Evolutionary conservation across 2,797 vertebrate genomes (phyloP), one percentile per base, ranked within the genome.

Genomic region (Amphiprion clarkii): DNA sequence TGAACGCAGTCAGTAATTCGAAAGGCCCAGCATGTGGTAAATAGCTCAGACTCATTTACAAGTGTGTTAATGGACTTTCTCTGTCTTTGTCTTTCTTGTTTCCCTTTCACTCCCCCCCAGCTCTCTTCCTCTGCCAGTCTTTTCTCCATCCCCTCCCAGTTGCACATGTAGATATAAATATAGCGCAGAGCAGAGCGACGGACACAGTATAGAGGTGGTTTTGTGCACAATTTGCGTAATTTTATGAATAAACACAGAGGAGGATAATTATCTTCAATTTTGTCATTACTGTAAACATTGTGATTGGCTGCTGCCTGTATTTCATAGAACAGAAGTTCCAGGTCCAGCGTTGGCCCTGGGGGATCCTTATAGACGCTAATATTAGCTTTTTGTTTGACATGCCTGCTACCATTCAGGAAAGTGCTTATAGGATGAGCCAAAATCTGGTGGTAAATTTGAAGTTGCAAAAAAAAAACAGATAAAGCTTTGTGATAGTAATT

Each of bases 31-130:
- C 84, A 48, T 89, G 93, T 78, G 90, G 92, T 90, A 93, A 93
- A 94, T 92, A 88, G 90, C 89, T 71, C 71, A 80, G 82, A 87
- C 86, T 91, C 85, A 84, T 94, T 92, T 91, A 93, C 89, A 90
- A 90, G 82, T 87, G 79, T 87, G 85, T 86, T 93, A 92, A 93
- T 90, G 88, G 88, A 84, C 89, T 91, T 87, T 87, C 78, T 88
- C 83, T 77, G 65, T 86, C 82, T 81, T 78, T 83, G 69, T 87
- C 84, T 87, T 81, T 76, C 67, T 81, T 59, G 19, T 71, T 83
- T 83, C 71, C 61, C 52, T 76, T 75, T 67, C 64, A 76, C 61
- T 65, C 54, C 29, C 40, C 54, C 48, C 5, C 31, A 33, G 25
- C 68, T 79, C 59, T 63, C 27, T 31, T 42, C 67, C 77, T 61